Evolutionary conservation across 92 coral and sea anemone genomes (phyloP), one percentile per base, ranked within the genome.

Genomic region (Bergia sp.): DNA sequence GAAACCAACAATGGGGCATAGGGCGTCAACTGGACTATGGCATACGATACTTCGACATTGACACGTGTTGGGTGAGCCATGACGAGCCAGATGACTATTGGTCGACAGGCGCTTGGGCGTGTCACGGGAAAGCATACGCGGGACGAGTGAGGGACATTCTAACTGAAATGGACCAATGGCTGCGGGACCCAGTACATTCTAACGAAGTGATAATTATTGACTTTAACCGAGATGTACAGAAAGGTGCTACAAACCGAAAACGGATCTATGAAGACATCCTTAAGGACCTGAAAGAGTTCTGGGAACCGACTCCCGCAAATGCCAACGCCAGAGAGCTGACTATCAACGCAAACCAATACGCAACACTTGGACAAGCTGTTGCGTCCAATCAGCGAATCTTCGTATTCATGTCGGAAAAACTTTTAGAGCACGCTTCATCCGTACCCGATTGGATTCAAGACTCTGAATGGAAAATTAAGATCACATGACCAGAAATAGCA

Each of bases 11-110:
- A 0, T 82, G 77, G 77, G 89, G 92, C 69, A 88, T 88, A 55
- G 81, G 92, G 2, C 64, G 49, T 13, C 95, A 93, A 57, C 85
- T 93, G 15, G 90, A 91, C 38, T 65, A 55, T 40, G 95, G 95
- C 16, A 89, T 93, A 72, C 89, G 95, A 11, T 93, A 93, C 80
- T 81, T 93, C 73, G 95, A 93, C 80, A 89, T 93, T 1, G 95
- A 93, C 90, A 93, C 95, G 36, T 93, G 92, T 49, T 91, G 73
- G 74, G 92, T 85, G 55, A 86, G 79, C 10, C n/a, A 50, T 13
- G 55, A 82, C 0, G 43, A 73, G n/a, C n/a, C 66, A 5, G 87
- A 71, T 57, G 78, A 47, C 36, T 84, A 84, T 16, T 91, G 93
- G 88, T 40, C 82, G 39, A 82, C 73, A 1, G 93, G 91, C n/a